Conservation (phyloP, 2,113 vertebrate genomes). For the Campylomormyrus numenius region DNA sequence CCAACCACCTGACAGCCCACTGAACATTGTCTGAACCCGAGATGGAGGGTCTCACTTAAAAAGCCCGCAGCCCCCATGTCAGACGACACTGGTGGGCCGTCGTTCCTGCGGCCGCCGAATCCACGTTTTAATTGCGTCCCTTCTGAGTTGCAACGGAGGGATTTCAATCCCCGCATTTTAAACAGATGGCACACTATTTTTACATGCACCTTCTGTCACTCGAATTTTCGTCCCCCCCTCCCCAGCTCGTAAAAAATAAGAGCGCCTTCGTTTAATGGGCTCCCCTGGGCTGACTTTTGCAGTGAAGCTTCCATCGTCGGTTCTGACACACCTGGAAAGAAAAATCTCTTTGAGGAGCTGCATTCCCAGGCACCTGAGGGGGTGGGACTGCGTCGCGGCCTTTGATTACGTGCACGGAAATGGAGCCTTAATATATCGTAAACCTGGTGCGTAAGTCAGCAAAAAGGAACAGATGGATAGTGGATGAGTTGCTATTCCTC, state of each 20-base stretch:
- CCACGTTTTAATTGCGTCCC: conserved; percentile 49
- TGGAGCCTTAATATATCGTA: background rate
- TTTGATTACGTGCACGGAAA: conserved; percentile 17
- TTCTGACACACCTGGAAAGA: conserved; percentile 40
- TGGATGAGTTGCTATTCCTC: background rate
- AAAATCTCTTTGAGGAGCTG: conserved; percentile 18
- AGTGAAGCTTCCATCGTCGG: conserved; percentile 21
- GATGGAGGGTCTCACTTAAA: background rate
- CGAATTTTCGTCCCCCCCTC: conserved; percentile 3
- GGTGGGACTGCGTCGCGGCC: background rate
- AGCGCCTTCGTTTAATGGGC: conserved; percentile 43
- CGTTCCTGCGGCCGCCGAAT: conserved; percentile 27
- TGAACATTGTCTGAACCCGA: background rate
- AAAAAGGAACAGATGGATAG: conserved; percentile 18
- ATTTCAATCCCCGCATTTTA: conserved; percentile 36
- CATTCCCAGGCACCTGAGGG: conserved; percentile 7
- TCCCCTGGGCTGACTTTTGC: conserved; percentile 36
- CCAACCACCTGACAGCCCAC: background rate
- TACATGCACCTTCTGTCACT: conserved; percentile 43
- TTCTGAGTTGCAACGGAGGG: conserved; percentile 35
- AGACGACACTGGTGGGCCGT: background rate
- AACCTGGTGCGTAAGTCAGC: conserved; percentile 18
- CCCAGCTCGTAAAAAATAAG: conserved; percentile 12
- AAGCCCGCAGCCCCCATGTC: background rate
- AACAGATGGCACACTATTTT: conserved; percentile 51